A percentile compares a stretch with the other conserved stretches of the same genome.
phyloP scores from a whole-genome alignment of 2,797 vertebrate genomes.

The Hippocampus kuda region DNA sequence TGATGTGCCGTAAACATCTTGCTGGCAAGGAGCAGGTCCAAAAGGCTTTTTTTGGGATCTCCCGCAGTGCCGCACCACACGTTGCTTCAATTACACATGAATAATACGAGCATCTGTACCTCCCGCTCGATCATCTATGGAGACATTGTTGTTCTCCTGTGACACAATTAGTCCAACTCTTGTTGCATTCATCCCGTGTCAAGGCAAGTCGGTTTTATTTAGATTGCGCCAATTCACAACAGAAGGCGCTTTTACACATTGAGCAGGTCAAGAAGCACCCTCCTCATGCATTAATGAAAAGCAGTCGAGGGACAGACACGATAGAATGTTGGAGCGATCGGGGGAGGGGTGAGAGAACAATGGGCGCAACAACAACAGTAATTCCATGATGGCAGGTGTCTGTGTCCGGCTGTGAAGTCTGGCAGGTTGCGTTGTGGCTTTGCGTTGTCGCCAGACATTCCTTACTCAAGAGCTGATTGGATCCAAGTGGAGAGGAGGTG shows the following conservation, averaged over 20 bases:
- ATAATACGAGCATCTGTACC: not conserved
- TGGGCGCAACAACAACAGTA: not conserved
- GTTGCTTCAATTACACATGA: not conserved
- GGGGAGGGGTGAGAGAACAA: not conserved
- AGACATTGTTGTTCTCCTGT: not conserved
- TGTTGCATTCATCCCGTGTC: constrained; percentile 1
- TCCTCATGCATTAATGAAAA: not conserved
- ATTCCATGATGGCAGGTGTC: not conserved
- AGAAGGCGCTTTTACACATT: not conserved
- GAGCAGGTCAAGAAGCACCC: not conserved
- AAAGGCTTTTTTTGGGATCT: not conserved
- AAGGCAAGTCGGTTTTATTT: not conserved
- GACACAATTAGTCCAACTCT: not conserved
- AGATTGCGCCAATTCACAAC: not conserved
- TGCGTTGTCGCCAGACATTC: constrained; percentile 52
- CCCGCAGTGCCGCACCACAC: not conserved
- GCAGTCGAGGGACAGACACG: not conserved
- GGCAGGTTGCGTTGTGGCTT: constrained; percentile 50
- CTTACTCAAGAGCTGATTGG: constrained; percentile 45
- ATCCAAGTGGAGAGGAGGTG: not conserved
- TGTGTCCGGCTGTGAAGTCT: constrained; percentile 24
- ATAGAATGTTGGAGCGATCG: not conserved
- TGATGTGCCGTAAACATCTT: not conserved
- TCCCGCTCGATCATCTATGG: not conserved
- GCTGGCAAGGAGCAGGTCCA: not conserved